A percentile compares a stretch with the other conserved stretches of the same genome.
phyloP scores from a whole-genome alignment of 30 jellyfish, hydroid and myxozoan genomes.

The Morbakka virulenta region DNA sequence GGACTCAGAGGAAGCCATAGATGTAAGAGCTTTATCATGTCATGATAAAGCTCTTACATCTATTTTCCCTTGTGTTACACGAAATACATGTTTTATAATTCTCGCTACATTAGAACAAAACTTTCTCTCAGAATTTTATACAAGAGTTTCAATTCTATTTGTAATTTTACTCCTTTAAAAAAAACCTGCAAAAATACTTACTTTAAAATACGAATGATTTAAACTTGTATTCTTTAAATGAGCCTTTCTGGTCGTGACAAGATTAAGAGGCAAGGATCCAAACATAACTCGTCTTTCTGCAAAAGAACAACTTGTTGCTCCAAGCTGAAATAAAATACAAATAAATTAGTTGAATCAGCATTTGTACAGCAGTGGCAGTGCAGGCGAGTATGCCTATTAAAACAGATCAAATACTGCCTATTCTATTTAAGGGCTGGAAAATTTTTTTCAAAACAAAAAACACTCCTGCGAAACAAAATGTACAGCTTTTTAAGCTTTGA shows the following conservation, averaged over 20 bases:
- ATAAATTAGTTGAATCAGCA: neutral
- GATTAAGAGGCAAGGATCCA: conserved; percentile 84
- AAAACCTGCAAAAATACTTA: neutral
- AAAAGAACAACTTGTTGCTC: conserved; percentile 78
- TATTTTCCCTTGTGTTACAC: no score
- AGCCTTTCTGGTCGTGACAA: conserved; percentile 65
- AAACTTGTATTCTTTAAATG: conserved; percentile 68
- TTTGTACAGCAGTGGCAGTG: neutral
- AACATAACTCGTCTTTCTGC: conserved; percentile 86
- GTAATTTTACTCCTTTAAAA: neutral
- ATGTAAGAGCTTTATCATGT: no score
- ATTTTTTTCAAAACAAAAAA: no score
- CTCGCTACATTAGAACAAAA: neutral
- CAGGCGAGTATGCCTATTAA: neutral
- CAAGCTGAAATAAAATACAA: conserved; percentile 37
- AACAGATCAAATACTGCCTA: no score
- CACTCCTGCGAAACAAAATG: no score
- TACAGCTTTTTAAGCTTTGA: no score
- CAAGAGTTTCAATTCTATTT: no score
- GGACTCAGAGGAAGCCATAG: no score
- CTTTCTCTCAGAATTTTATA: no score
- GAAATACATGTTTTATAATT: no score
- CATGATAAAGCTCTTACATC: no score
- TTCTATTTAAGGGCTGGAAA: neutral
- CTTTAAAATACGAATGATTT: conserved; percentile 85